Evolutionary conservation across 2,888 invertebrate species (phyloP).

Genomic region (Asteroscopus sphinx): DNA sequence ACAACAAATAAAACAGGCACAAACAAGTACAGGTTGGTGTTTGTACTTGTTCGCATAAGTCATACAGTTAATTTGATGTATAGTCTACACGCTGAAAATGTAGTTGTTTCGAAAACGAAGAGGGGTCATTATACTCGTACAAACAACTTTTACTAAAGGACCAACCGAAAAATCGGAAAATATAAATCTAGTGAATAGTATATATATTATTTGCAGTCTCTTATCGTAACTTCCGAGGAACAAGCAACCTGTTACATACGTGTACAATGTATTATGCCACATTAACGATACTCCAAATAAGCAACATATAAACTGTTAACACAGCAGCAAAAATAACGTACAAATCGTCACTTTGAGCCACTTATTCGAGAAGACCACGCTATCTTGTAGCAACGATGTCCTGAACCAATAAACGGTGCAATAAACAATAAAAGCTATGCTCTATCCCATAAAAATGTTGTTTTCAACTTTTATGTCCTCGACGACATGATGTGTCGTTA

Average conservation of each 20-base stretch:
- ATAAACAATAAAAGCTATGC: constrained; percentile 57
- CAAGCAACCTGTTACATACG: background rate
- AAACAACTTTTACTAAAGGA: too few relatives aligned
- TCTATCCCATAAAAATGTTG: constrained; percentile 54
- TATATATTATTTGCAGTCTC: too few relatives aligned
- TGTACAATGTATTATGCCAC: background rate
- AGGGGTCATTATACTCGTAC: too few relatives aligned
- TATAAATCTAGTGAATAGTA: too few relatives aligned
- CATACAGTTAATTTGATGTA: too few relatives aligned
- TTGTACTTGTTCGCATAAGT: too few relatives aligned
- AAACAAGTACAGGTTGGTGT: too few relatives aligned
- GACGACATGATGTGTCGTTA: constrained; percentile 43
- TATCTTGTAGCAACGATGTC: constrained; percentile 43
- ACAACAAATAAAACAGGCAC: too few relatives aligned
- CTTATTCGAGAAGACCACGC: constrained; percentile 25
- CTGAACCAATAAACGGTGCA: constrained; percentile 52
- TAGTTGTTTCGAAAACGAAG: too few relatives aligned
- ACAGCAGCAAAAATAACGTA: constrained; percentile 20
- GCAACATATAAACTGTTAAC: background rate
- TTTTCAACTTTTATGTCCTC: constrained; percentile 48
- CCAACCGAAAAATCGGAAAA: too few relatives aligned
- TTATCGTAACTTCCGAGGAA: too few relatives aligned
- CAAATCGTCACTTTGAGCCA: constrained; percentile 10
- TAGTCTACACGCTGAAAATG: too few relatives aligned
- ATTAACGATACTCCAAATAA: constrained; percentile 2